A percentile compares a stretch with the other conserved stretches of the same genome.
Evolutionary conservation across 1,140 invertebrate species (phyloP).

Genomic region (Aphelenchoides besseyi): DNA sequence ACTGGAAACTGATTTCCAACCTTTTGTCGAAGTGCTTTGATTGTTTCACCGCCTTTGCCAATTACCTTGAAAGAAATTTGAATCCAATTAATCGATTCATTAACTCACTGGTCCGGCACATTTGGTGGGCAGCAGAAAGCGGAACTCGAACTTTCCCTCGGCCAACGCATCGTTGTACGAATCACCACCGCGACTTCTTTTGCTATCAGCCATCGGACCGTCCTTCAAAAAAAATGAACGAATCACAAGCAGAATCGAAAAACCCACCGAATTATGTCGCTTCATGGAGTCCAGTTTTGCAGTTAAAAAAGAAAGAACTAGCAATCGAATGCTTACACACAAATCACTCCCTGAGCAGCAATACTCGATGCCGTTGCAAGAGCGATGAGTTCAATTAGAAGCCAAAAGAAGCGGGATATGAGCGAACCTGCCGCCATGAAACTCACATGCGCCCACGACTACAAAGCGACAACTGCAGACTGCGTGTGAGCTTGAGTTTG

Average conservation of each 20-base stretch:
- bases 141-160: slow-evolving; percentile 60
- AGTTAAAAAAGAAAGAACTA: too few relatives aligned
- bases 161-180: slow-evolving; percentile 43
- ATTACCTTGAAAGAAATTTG: too few relatives aligned
- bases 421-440: too few relatives aligned
- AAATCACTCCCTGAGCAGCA: too few relatives aligned
- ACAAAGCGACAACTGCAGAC: too few relatives aligned
- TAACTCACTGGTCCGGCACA: slow-evolving; percentile 84
- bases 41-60: slow-evolving; percentile 89
- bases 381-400: too few relatives aligned
- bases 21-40: slow-evolving; percentile 70
- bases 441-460: too few relatives aligned
- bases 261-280: background rate
- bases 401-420: too few relatives aligned
- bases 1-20: slow-evolving; percentile 32
- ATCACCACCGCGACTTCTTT: background rate
- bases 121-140: slow-evolving; percentile 57
- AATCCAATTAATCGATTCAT: too few relatives aligned
- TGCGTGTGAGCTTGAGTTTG: too few relatives aligned
- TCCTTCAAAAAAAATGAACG: background rate
- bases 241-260: background rate
- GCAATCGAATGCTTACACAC: too few relatives aligned
- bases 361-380: too few relatives aligned
- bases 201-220: background rate
- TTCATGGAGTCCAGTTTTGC: slow-evolving; percentile 3